Evolutionary conservation across 1,140 invertebrate genomes (phyloP).

Genomic region (Brachionus asplanchnoidis): DNA sequence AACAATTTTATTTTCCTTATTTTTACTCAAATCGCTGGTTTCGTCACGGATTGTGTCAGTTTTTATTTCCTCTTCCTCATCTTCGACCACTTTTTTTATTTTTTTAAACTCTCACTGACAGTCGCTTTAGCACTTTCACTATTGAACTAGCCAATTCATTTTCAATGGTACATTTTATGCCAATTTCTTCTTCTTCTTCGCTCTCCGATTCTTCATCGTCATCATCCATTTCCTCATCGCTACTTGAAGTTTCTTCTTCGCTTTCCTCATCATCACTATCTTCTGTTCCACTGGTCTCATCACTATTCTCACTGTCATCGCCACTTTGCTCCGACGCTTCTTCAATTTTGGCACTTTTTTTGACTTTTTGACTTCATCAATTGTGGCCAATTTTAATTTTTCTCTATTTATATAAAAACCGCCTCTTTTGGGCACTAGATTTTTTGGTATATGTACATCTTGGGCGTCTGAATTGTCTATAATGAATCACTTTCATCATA

Average conservation of each 20-base stretch:
- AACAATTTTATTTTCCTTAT: constrained; percentile 30
- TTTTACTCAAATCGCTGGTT: background rate
- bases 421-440: constrained; percentile 15
- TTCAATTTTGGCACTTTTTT: background rate
- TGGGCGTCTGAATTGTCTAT: constrained; percentile 41
- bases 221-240: background rate
- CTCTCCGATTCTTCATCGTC: background rate
- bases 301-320: background rate
- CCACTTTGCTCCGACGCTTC: background rate
- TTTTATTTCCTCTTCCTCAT: background rate
- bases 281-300: background rate
- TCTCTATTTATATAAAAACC: constrained; percentile 39
- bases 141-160: background rate
- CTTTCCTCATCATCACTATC: constrained; percentile 9
- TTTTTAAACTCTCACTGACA: background rate
- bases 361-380: constrained; percentile 20
- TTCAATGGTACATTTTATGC: background rate
- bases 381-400: background rate
- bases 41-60: background rate
- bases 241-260: background rate
- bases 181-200: background rate
- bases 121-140: background rate
- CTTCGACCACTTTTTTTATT: background rate
- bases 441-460: constrained; percentile 18
- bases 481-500: constrained; percentile 38